Conservation (phyloP, 2,113 vertebrate genomes). For the Centropus bengalensis region DNA sequence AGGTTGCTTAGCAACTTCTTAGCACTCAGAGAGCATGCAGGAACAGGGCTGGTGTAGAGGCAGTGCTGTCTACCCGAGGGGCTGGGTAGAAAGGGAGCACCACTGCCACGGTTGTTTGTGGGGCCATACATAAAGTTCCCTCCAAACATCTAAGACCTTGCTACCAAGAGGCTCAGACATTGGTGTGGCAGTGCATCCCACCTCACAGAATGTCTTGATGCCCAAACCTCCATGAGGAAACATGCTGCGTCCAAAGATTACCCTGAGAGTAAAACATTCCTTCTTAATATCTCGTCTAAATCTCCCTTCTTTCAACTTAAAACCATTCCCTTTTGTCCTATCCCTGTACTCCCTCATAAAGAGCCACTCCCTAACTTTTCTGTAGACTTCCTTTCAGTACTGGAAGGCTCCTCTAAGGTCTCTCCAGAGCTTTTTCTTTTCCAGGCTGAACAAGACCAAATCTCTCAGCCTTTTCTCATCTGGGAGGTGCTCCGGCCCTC, state of each 20-base stretch:
- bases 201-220: background rate
- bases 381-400: no score
- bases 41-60: background rate
- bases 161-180: background rate
- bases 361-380: no score
- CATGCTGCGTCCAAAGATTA: background rate
- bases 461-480: no score
- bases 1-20: constrained; percentile 28
- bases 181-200: background rate
- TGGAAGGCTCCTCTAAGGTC: no score
- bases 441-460: no score
- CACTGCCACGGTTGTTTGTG: background rate
- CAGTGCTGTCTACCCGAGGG: background rate
- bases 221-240: background rate
- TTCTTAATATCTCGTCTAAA: no score
- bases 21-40: background rate
- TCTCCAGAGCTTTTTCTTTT: no score
- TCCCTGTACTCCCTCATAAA: no score
- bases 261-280: no score
- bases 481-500: no score
- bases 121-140: fast-evolving
- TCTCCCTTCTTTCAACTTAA: no score
- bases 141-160: background rate
- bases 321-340: no score
- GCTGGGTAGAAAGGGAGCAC: background rate